These are phyloP conservation scores for Diabrotica undecimpunctata DNA, from an alignment of 1,140 invertebrate genomes.

Conservation along the genomic window DNA sequence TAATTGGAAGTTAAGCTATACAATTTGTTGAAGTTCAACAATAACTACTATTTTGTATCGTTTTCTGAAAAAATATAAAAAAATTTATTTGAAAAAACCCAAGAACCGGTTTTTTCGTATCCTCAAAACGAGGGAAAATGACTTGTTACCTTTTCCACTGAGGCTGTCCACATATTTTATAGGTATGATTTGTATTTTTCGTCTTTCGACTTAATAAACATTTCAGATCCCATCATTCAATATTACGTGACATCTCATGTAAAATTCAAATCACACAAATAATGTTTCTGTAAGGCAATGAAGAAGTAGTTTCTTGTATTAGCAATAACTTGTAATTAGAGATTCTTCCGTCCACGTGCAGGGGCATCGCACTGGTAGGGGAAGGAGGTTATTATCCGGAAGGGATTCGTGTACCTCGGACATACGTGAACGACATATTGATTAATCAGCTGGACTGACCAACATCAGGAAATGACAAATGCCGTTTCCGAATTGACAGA, in stretches of 20 bases:
- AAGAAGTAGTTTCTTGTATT: background rate
- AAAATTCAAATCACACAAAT: background rate
- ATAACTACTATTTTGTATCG: no score
- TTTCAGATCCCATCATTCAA: no score
- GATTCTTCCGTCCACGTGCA: constrained; percentile 23
- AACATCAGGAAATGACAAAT: constrained; percentile 32
- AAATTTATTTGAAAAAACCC: no score
- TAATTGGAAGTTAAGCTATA: no score
- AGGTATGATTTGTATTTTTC: no score
- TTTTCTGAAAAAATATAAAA: no score
- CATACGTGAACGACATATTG: constrained; percentile 21
- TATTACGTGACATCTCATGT: background rate
- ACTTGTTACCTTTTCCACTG: no score
- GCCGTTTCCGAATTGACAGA: constrained; percentile 29
- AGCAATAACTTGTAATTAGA: constrained; percentile 17
- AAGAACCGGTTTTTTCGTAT: no score
- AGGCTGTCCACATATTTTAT: no score
- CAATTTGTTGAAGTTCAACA: no score
- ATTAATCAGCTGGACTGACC: constrained; percentile 23
- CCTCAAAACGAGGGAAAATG: no score
- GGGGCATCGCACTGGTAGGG: constrained; percentile 6
- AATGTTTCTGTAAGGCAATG: constrained; percentile 1
- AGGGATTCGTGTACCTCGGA: background rate
- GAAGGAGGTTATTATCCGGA: background rate
- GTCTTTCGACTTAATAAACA: no score